Conservation (phyloP, 2,888 invertebrate species). For the Ectemnius lituratus region DNA sequence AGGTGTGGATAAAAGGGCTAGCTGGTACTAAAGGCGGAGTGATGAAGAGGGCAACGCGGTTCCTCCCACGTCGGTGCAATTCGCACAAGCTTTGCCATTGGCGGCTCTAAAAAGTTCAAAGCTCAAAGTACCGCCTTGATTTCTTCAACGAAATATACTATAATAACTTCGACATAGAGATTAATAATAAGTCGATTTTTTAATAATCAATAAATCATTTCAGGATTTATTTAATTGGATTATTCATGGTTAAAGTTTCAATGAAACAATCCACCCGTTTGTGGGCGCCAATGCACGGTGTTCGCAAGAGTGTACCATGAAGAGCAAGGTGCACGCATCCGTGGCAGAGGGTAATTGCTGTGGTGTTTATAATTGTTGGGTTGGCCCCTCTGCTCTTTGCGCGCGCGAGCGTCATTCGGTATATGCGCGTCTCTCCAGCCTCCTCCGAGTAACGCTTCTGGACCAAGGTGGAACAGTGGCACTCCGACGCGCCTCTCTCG, state of each 20-base stretch:
- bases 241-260: slow-evolving; percentile 26
- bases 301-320: slow-evolving; percentile 20
- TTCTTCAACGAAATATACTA: no score
- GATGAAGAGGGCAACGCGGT: slow-evolving; percentile 48
- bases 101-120: no score
- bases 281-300: slow-evolving; percentile 10
- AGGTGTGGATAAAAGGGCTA: slow-evolving; percentile 23
- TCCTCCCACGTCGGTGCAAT: slow-evolving; percentile 29
- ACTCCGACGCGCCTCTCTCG: slow-evolving; percentile 51
- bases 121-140: no score
- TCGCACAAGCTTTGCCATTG: background rate
- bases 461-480: no score
- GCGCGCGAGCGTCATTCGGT: slow-evolving; percentile 3
- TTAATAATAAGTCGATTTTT: no score
- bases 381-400: slow-evolving; percentile 52
- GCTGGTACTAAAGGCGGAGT: slow-evolving; percentile 17
- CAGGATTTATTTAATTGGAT: no score
- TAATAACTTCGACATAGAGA: no score
- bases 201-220: no score
- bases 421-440: slow-evolving; percentile 41
- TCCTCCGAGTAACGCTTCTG: slow-evolving; percentile 38
- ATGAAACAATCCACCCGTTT: slow-evolving; percentile 35
- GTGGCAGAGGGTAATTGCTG: slow-evolving; percentile 64
- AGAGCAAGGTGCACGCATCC: slow-evolving; percentile 57
- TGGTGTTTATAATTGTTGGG: slow-evolving; percentile 70